Evolutionary conservation across 2,888 invertebrate genomes (phyloP).

Genomic region (Pecten maximus): DNA sequence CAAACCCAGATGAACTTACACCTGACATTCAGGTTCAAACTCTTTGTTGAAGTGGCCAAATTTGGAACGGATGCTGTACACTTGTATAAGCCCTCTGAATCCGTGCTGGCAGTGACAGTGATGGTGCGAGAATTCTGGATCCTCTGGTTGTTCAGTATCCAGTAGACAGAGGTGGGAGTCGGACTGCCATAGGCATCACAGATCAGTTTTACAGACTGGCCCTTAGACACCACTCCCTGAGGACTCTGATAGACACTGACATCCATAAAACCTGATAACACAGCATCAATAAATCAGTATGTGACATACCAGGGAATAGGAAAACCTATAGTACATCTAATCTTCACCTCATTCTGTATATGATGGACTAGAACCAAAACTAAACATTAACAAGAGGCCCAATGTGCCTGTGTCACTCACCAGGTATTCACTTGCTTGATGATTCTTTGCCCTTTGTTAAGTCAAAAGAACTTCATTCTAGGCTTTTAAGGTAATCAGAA

Average conservation of each 20-base stretch:
- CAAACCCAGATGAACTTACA: slow-evolving; percentile 42
- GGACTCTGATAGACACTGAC: slow-evolving; percentile 53
- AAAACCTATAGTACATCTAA: too few species aligned
- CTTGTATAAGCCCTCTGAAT: slow-evolving; percentile 56
- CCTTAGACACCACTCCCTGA: slow-evolving; percentile 46
- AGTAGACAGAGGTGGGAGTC: slow-evolving; percentile 39
- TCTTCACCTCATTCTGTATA: too few species aligned
- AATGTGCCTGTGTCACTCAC: too few species aligned
- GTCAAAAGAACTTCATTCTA: too few species aligned
- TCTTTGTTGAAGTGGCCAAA: slow-evolving; percentile 16
- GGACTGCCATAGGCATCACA: slow-evolving; percentile 54
- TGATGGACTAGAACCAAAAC: too few species aligned
- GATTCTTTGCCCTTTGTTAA: too few species aligned
- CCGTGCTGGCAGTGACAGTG: background rate
- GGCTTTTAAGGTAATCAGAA: too few species aligned
- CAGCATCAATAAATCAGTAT: too few species aligned
- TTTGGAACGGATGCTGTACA: slow-evolving; percentile 54
- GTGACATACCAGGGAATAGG: too few species aligned
- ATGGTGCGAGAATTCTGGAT: slow-evolving; percentile 30
- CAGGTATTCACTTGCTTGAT: too few species aligned
- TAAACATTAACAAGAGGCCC: too few species aligned
- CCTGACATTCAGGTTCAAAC: slow-evolving; percentile 54
- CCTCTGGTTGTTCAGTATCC: slow-evolving; percentile 51
- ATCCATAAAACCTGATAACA: slow-evolving; percentile 49
- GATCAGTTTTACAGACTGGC: slow-evolving; percentile 43